Percentiles rank a stretch among this genome's conserved stretches.
Evolutionary conservation across 1,140 invertebrate species (phyloP).

Genomic region (Paraescarpia echinospica): DNA sequence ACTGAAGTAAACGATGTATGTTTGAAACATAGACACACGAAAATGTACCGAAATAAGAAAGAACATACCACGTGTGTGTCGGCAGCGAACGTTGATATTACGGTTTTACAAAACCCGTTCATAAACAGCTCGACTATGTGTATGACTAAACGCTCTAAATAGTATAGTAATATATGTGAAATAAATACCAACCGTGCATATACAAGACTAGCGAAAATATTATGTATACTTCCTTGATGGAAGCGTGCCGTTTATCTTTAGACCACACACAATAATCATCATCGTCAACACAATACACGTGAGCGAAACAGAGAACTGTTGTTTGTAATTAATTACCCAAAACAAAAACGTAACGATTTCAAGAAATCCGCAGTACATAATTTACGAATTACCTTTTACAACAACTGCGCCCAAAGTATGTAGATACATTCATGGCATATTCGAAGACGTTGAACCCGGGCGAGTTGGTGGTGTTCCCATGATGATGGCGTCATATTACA

Average conservation of each 20-base stretch:
- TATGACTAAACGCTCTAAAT: neutral
- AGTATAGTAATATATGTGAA: neutral
- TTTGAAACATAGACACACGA: neutral
- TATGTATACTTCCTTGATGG: neutral
- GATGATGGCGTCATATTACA: too few relatives aligned
- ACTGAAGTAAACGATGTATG: neutral
- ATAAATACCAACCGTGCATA: neutral
- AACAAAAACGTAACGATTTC: neutral
- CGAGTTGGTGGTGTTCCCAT: too few relatives aligned
- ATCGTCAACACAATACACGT: neutral
- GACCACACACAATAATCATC: neutral
- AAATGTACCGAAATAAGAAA: neutral
- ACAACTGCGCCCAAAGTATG: too few relatives aligned
- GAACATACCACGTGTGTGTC: neutral
- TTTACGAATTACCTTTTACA: too few relatives aligned
- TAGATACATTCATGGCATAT: too few relatives aligned
- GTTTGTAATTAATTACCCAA: neutral
- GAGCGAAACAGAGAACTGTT: neutral
- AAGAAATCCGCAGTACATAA: neutral
- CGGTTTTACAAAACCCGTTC: neutral
- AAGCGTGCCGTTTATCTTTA: neutral
- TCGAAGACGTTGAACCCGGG: too few relatives aligned
- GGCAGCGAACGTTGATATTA: neutral
- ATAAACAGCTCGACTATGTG: neutral
- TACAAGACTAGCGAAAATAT: neutral